Percentiles rank a stretch among this genome's conserved stretches.
Conservation (phyloP, 1,140 invertebrate genomes). For the Littorina saxatilis region DNA sequence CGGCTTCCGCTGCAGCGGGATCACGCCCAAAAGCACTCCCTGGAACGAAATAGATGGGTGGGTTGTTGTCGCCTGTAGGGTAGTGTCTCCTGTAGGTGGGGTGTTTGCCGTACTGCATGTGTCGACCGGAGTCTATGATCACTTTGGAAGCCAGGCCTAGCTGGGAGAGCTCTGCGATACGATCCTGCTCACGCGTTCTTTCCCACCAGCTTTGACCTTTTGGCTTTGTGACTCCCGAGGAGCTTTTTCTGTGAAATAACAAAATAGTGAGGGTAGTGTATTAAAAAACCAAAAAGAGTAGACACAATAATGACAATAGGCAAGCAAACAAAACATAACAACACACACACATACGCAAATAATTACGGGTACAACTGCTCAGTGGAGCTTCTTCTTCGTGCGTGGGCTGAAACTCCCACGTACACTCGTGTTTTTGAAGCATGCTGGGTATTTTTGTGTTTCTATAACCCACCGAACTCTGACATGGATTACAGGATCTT, state of each 20-base stretch:
- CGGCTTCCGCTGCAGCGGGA: no score
- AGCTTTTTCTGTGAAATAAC: not conserved
- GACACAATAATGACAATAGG: not conserved
- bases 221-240: not conserved
- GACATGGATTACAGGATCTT: no score
- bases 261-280: not conserved
- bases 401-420: no score
- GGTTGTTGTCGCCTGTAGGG: not conserved
- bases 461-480: no score
- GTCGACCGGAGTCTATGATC: not conserved
- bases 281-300: not conserved
- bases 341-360: no score
- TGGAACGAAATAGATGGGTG: not conserved
- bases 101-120: constrained; percentile 5
- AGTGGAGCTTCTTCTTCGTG: no score
- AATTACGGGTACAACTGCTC: no score
- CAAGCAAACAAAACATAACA: not conserved
- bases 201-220: not conserved
- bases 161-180: not conserved
- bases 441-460: no score
- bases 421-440: no score
- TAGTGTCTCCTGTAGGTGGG: not conserved
- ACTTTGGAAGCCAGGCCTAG: not conserved
- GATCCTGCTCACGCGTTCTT: not conserved
- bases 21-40: not conserved